A percentile compares a stretch with the other conserved stretches of the same genome.
Conservation (phyloP, 2,797 vertebrate species). For the Ispidina picta region DNA sequence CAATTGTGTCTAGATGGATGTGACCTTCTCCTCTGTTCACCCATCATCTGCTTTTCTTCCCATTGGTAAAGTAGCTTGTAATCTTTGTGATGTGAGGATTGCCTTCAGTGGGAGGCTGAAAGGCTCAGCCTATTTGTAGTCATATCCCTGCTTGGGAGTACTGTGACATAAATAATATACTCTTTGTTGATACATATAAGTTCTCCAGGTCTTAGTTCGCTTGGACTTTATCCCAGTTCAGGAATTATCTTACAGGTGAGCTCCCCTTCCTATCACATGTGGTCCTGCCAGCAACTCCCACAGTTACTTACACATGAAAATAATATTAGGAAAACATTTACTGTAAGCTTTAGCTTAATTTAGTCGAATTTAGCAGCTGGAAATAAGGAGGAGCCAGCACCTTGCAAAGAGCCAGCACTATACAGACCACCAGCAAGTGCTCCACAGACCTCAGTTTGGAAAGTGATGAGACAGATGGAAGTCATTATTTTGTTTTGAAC, state of each 20-base stretch:
- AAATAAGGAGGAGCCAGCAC: slow-evolving; percentile 30
- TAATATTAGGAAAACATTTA: slow-evolving; percentile 22
- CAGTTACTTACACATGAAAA: not conserved
- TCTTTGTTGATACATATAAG: not conserved
- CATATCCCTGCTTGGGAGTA: not conserved
- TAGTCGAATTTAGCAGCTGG: slow-evolving; percentile 43
- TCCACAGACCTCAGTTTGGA: slow-evolving; percentile 2
- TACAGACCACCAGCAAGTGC: slow-evolving; percentile 57
- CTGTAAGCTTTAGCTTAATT: slow-evolving; percentile 24
- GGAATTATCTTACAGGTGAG: not conserved
- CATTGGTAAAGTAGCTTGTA: not conserved
- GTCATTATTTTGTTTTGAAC: slow-evolving; percentile 63
- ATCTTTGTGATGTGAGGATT: not conserved
- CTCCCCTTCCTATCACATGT: not conserved
- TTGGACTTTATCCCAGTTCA: not conserved
- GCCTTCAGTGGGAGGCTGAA: not conserved
- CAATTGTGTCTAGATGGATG: not conserved
- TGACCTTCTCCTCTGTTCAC: not conserved
- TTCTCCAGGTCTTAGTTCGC: not conserved
- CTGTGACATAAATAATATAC: not conserved
- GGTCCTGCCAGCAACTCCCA: not conserved
- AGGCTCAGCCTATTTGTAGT: not conserved
- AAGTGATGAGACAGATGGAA: slow-evolving; percentile 62
- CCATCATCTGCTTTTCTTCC: not conserved
- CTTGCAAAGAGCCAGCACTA: slow-evolving; percentile 27